Evolutionary conservation across 2,797 vertebrate genomes (phyloP), one percentile per base, ranked within the genome.

Genomic region (Enteromius afrohamiltoni): DNA sequence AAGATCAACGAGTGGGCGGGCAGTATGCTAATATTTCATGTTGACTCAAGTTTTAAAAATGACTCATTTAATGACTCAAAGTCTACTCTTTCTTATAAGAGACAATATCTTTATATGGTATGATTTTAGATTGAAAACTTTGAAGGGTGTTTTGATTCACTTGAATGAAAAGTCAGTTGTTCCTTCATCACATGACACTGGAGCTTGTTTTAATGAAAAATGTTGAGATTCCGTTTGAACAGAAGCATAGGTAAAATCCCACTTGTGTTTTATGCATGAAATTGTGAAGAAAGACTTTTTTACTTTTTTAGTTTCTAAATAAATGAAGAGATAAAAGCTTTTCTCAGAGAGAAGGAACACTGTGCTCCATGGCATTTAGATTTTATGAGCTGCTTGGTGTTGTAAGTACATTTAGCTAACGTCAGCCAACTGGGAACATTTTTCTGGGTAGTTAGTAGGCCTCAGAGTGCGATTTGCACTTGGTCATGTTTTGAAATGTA

Each of bases 251-350:
- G 71, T 74, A 37, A 74, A 75, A 55, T 74, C 29, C 71, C 6
- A n/a, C 11, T 55, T 75, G 29, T 83, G 16, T 77, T 79, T 40
- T 76, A 29, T 77, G 31, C 62, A 62, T 76, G 70, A 79, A 51
- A 73, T 19, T 34, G 74, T 84, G 16, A 47, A 55, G 34, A 17
- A 47, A 71, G 8, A 14, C n/a, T 40, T 69, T 79, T 47, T 79
- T 79, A 68, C n/a, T 37, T 34, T 2, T 29, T 16, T 49, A 55
- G 73, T 23, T 75, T 55, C 47, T 34, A 55, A 40, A 69, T 69
- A 69, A 69, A 55, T 55, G 45, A 69, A 79, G 34, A 29, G 14
- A 55, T 55, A 13, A 80, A 80, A 55, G 78, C 65, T 55, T 23
- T 79, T 69, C 42, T 40, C 67, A 2, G 13, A 69, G 40, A 60